A percentile compares a stretch with the other conserved stretches of the same genome.
These are phyloP conservation scores for Drosophila atripex DNA, from an alignment of 2,888 invertebrate genomes.

Conservation along the genomic window DNA sequence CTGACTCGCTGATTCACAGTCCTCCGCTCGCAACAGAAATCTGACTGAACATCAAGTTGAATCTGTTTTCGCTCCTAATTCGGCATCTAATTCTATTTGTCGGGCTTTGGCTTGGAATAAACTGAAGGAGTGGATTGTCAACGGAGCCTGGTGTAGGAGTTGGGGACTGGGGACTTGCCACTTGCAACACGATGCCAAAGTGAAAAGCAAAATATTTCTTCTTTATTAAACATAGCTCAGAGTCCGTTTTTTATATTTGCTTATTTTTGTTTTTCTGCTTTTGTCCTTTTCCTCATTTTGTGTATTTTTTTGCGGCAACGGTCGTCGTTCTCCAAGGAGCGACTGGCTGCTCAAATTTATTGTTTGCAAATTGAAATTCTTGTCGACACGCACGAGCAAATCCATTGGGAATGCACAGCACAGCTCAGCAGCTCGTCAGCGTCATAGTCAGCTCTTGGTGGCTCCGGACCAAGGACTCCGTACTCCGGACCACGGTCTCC, in stretches of 20 bases:
- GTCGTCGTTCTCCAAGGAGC: constrained; percentile 49
- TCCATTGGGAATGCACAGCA: constrained; percentile 71
- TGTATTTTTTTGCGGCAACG: constrained; percentile 19
- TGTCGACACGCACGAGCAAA: constrained; percentile 79
- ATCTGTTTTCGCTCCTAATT: constrained; percentile 54
- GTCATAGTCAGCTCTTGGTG: constrained; percentile 87
- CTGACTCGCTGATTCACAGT: neutral
- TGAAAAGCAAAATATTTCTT: constrained; percentile 55
- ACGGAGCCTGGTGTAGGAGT: constrained; percentile 18
- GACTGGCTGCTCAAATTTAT: constrained; percentile 72
- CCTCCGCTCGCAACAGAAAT: constrained; percentile 5
- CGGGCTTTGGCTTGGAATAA: constrained; percentile 39
- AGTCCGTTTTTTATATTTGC: constrained; percentile 33
- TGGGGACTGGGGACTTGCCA: constrained; percentile 58
- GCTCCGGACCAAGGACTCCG: constrained; percentile 12
- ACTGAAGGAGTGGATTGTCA: constrained; percentile 61
- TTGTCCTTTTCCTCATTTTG: constrained; percentile 2
- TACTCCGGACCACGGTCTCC: neutral
- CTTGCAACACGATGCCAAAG: constrained; percentile 57
- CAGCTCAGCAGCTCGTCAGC: constrained; percentile 86
- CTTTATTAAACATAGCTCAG: constrained; percentile 50
- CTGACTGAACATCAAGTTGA: constrained; percentile 39
- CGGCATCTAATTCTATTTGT: constrained; percentile 59
- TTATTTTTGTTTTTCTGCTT: neutral
- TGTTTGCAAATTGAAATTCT: constrained; percentile 79